A percentile compares a stretch with the other conserved stretches of the same genome.
Conservation (phyloP, 2,888 invertebrate genomes). For the Protula sp. region DNA sequence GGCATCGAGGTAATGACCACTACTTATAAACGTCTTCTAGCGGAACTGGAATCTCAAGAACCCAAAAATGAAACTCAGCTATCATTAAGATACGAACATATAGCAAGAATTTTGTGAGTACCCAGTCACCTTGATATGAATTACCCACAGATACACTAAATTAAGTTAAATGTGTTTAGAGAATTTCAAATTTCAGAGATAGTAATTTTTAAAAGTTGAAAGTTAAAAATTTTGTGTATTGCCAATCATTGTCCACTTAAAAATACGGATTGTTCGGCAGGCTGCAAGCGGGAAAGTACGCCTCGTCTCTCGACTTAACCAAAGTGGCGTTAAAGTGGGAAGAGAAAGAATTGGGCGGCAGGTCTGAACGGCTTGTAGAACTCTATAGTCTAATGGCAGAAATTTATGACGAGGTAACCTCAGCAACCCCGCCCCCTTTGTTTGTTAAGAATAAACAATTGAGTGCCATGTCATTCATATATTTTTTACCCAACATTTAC, state of each 20-base stretch:
- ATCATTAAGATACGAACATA: conserved; percentile 45
- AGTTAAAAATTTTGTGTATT: too few species aligned
- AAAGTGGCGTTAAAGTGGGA: conserved; percentile 50
- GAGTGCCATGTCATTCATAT: too few species aligned
- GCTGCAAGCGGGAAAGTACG: conserved; percentile 46
- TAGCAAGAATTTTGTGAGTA: conserved; percentile 48
- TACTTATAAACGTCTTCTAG: conserved; percentile 36
- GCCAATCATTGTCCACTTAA: too few species aligned
- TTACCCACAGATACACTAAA: too few species aligned
- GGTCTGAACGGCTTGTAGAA: conserved; percentile 49
- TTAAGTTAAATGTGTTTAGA: too few species aligned
- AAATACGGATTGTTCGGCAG: conserved; percentile 30
- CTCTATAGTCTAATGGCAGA: conserved; percentile 50
- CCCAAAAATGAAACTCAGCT: conserved; percentile 41
- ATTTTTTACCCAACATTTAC: too few species aligned
- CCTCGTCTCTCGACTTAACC: conserved; percentile 44
- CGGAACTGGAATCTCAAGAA: conserved; percentile 39
- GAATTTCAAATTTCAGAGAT: too few species aligned
- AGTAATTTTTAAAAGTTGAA: too few species aligned
- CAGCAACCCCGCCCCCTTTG: neutral
- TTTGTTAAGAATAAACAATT: too few species aligned
- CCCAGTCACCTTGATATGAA: too few species aligned
- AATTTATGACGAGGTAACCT: conserved; percentile 48
- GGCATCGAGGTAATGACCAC: conserved; percentile 41
- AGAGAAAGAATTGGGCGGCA: conserved; percentile 46